Conservation (phyloP, 2,113 vertebrate species). For the Salvelinus namaycush region DNA sequence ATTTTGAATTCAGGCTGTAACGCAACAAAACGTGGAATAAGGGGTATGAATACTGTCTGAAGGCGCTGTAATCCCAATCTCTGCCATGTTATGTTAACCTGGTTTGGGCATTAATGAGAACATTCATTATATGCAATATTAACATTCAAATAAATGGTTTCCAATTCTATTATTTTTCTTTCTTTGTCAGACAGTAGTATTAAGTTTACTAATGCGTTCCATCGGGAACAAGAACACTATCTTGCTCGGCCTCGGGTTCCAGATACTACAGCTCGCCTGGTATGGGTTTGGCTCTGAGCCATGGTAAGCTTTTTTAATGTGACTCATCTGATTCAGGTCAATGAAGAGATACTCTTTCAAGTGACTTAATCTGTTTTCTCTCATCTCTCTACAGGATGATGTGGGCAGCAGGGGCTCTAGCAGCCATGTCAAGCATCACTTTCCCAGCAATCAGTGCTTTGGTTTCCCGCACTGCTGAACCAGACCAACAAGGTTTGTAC, state of each 20-base stretch:
- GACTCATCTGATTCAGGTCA: neutral
- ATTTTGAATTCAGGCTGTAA: too few relatives aligned
- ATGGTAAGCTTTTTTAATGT: conserved; percentile 70
- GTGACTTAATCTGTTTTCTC: neutral
- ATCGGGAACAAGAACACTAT: conserved; percentile 92
- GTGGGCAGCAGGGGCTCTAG: conserved; percentile 86
- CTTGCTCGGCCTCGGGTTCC: conserved; percentile 84
- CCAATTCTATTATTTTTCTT: neutral
- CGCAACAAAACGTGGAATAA: too few relatives aligned
- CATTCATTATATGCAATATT: too few relatives aligned
- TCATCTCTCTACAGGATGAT: conserved; percentile 79
- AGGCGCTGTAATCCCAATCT: too few relatives aligned
- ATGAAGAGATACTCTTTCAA: too few relatives aligned
- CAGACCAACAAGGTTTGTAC: conserved; percentile 82
- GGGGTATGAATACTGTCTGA: too few relatives aligned
- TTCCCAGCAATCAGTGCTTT: conserved; percentile 86
- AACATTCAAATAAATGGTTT: neutral
- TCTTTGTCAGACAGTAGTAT: conserved; percentile 79
- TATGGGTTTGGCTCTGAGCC: conserved; percentile 88
- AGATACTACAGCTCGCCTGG: conserved; percentile 86
- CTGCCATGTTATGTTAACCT: too few relatives aligned
- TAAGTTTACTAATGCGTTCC: conserved; percentile 89
- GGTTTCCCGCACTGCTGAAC: conserved; percentile 84
- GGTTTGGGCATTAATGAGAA: too few relatives aligned
- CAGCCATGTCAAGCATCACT: conserved; percentile 88